These are phyloP conservation scores for Catharus ustulatus DNA, from an alignment of 2,797 vertebrate genomes.

Conservation along the genomic window DNA sequence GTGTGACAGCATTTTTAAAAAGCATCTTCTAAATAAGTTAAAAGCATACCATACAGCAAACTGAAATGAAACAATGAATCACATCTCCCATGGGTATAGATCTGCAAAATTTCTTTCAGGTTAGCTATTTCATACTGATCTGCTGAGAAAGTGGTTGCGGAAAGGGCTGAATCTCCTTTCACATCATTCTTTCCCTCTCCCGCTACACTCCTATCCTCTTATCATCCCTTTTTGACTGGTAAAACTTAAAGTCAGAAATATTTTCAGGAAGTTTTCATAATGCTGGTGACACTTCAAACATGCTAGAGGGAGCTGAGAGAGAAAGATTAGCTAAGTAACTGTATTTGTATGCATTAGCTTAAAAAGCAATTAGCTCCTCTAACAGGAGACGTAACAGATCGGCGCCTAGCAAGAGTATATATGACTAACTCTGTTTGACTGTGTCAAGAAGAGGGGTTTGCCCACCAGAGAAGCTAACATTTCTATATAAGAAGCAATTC, in stretches of 20 bases:
- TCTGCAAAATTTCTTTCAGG: background rate
- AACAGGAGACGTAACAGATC: slow-evolving; percentile 18
- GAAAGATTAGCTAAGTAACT: background rate
- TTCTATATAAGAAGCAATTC: background rate
- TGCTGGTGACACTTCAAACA: slow-evolving; percentile 4
- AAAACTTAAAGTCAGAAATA: slow-evolving; percentile 42
- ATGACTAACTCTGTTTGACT: slow-evolving; percentile 42
- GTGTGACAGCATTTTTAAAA: background rate
- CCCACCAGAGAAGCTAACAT: background rate
- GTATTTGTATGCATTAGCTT: background rate
- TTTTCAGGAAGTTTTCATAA: slow-evolving; percentile 45
- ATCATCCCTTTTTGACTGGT: slow-evolving; percentile 36
- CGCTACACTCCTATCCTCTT: background rate
- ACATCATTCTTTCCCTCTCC: background rate
- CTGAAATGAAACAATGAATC: background rate
- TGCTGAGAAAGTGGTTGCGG: background rate
- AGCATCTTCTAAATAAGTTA: background rate
- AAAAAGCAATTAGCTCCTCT: slow-evolving; percentile 24
- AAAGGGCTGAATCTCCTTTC: background rate
- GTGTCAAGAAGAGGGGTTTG: slow-evolving; percentile 30
- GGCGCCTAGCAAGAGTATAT: background rate
- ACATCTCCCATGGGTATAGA: background rate
- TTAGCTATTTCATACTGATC: background rate
- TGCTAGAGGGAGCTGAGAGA: background rate
- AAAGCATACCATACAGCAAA: background rate